Evolutionary conservation across 2,888 invertebrate genomes (phyloP).

Genomic region (Idaea biselata): DNA sequence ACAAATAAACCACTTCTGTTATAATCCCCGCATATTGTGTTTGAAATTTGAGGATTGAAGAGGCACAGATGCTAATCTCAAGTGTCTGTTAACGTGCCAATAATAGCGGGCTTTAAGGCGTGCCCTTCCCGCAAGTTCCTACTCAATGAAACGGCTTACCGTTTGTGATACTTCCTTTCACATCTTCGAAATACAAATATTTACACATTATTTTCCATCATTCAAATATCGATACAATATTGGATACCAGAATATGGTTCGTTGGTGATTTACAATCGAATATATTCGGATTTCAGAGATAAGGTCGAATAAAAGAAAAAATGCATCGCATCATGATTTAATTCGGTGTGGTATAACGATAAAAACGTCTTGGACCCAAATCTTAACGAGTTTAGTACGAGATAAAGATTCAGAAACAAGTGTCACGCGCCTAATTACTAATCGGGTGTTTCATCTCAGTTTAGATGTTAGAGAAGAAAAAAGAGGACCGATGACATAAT

Average conservation of each 20-base stretch:
- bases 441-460: constrained; percentile 68
- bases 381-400: constrained; percentile 63
- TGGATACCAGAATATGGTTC: constrained; percentile 18
- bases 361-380: constrained; percentile 46
- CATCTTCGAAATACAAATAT: constrained; percentile 27
- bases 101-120: constrained; percentile 69
- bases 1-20: constrained; percentile 77
- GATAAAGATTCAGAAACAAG: constrained; percentile 71
- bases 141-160: constrained; percentile 48
- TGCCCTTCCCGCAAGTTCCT: constrained; percentile 63
- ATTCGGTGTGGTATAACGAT: constrained; percentile 38
- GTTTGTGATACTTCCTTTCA: constrained; percentile 63
- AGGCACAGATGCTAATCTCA: constrained; percentile 80
- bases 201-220: constrained; percentile 29
- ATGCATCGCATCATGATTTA: constrained; percentile 23
- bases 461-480: constrained; percentile 44
- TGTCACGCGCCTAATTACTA: constrained; percentile 77
- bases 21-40: constrained; percentile 73
- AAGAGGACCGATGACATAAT: constrained; percentile 60
- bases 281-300: constrained; percentile 9
- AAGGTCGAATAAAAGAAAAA: constrained; percentile 16
- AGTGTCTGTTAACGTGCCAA: constrained; percentile 77
- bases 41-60: constrained; percentile 68
- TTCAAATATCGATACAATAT: constrained; percentile 25
- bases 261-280: constrained; percentile 17